These are phyloP conservation scores for Lithophane leautieri DNA, from an alignment of 2,888 invertebrate species.

Conservation along the genomic window DNA sequence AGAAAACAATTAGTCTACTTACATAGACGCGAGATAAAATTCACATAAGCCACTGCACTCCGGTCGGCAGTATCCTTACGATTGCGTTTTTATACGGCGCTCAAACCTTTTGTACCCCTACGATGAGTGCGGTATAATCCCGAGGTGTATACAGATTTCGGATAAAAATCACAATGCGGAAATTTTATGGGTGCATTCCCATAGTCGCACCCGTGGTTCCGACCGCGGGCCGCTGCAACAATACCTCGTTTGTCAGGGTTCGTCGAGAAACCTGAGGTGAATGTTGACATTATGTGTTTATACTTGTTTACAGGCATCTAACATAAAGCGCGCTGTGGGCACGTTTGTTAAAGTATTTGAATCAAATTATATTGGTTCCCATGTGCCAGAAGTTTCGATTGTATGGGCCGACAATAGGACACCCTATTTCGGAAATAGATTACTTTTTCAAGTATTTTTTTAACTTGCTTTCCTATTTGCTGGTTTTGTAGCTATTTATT, in stretches of 20 bases:
- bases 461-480: not conserved
- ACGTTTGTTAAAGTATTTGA: slow-evolving; percentile 62
- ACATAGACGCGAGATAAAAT: slow-evolving; percentile 51
- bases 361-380: slow-evolving; percentile 56
- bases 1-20: slow-evolving; percentile 38
- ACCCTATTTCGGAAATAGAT: slow-evolving; percentile 21
- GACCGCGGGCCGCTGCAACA: slow-evolving; percentile 75
- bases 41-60: slow-evolving; percentile 55
- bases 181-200: slow-evolving; percentile 85
- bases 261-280: slow-evolving; percentile 81
- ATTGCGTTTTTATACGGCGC: slow-evolving; percentile 69
- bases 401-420: slow-evolving; percentile 26
- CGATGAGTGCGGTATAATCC: slow-evolving; percentile 72
- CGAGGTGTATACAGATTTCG: slow-evolving; percentile 73
- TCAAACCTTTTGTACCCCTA: slow-evolving; percentile 77
- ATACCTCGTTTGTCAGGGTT: slow-evolving; percentile 87
- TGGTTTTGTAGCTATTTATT: not conserved
- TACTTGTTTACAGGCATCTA: slow-evolving; percentile 67
- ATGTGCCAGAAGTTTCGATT: slow-evolving; percentile 47
- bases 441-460: not conserved
- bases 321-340: slow-evolving; percentile 61
- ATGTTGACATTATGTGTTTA: slow-evolving; percentile 71
- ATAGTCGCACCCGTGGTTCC: slow-evolving; percentile 75
- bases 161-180: slow-evolving; percentile 84
- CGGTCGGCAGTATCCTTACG: slow-evolving; percentile 64